Conservation (phyloP, 1,140 invertebrate species). For the Dendroctonus valens region DNA sequence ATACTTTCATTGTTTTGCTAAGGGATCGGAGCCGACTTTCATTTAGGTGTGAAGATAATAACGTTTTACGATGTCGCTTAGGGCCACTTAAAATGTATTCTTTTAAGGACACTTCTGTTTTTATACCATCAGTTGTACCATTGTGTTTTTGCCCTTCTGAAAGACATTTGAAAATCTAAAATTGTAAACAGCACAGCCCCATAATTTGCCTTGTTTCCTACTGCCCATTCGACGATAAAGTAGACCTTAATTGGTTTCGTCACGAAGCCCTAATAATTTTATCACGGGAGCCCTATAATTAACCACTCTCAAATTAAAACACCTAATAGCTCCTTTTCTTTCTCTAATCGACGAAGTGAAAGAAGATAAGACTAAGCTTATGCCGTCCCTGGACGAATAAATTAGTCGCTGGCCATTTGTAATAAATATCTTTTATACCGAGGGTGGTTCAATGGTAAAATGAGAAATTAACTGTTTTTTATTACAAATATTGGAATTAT, state of each 20-base stretch:
- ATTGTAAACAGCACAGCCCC: conserved; percentile 6
- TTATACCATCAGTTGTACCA: not conserved
- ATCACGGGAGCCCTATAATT: conserved; percentile 14
- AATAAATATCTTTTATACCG: conserved; percentile 29
- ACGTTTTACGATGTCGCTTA: conserved; percentile 10
- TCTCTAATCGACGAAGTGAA: conserved; percentile 1
- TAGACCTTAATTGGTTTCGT: conserved; percentile 17
- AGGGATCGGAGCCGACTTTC: not conserved
- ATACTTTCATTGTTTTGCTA: conserved; percentile 10
- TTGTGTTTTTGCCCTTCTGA: not conserved
- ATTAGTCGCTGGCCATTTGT: conserved; percentile 34
- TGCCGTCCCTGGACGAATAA: conserved; percentile 4
- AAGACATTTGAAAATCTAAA: not conserved
- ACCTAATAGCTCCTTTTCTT: conserved; percentile 10
- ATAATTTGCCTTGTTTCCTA: conserved; percentile 13
- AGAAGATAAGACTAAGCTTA: not conserved
- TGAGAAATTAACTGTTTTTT: too few relatives aligned
- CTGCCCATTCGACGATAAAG: conserved; percentile 10
- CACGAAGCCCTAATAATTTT: conserved; percentile 17
- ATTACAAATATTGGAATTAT: too few relatives aligned
- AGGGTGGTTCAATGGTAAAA: too few relatives aligned
- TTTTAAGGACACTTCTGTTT: not conserved
- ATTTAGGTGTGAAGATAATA: conserved; percentile 14
- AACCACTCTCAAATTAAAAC: conserved; percentile 20
- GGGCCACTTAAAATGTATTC: conserved; percentile 10